These are phyloP conservation scores for Henricia sp. DNA, from an alignment of 53 echinoderm and acorn worm genomes.

Conservation along the genomic window DNA sequence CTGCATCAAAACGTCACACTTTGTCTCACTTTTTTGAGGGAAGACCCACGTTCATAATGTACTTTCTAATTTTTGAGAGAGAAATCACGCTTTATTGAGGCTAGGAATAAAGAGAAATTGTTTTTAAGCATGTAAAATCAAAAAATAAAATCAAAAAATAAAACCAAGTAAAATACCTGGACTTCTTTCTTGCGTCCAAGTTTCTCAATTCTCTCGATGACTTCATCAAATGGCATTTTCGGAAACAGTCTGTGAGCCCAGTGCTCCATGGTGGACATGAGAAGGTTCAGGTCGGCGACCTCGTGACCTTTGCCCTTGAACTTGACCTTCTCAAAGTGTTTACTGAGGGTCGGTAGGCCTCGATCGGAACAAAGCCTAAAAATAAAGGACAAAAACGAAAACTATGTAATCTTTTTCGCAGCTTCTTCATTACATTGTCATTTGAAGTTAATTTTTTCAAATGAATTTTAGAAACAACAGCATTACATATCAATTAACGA, in stretches of 20 bases:
- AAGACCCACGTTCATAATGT: too few species aligned
- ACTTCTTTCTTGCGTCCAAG: constrained; percentile 90
- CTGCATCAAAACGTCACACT: too few species aligned
- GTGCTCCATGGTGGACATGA: constrained; percentile 95
- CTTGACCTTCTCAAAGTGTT: constrained; percentile 89
- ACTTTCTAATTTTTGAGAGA: too few species aligned
- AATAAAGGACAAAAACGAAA: not conserved
- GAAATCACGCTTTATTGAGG: too few species aligned
- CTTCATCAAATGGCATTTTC: constrained; percentile 94
- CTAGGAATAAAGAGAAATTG: too few species aligned
- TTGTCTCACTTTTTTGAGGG: too few species aligned
- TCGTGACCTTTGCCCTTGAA: constrained; percentile 99
- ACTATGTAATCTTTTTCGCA: not conserved
- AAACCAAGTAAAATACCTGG: constrained; percentile 62
- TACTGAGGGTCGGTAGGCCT: constrained; percentile 79
- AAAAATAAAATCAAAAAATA: not conserved
- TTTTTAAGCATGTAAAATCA: too few species aligned
- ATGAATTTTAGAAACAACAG: too few species aligned
- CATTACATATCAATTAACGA: too few species aligned
- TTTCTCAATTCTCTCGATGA: constrained; percentile 91
- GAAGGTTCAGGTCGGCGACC: constrained; percentile 76
- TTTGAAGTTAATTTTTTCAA: too few species aligned
- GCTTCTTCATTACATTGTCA: too few species aligned
- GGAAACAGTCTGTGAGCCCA: constrained; percentile 95
- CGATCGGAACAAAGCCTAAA: constrained; percentile 81